A percentile compares a stretch with the other conserved stretches of the same genome.
Conservation (phyloP, 2,113 vertebrate species). For the Pomatorhinus ruficollis region DNA sequence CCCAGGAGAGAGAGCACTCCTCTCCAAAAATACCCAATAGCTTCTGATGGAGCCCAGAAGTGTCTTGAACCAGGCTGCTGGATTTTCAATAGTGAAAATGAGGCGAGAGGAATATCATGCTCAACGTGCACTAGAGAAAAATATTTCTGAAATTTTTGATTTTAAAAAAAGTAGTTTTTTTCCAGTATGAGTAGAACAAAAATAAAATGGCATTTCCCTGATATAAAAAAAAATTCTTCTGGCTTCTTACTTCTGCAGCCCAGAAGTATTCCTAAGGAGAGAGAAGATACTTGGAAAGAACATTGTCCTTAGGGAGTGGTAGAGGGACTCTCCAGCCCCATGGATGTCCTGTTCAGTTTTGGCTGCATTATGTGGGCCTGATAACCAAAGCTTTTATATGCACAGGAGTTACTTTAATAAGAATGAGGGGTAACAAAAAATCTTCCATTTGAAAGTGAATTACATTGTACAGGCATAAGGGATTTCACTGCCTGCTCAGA, state of each 20-base stretch:
- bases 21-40: fast-evolving
- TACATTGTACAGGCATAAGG: neutral
- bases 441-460: neutral
- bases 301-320: neutral
- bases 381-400: neutral
- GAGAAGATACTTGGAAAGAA: neutral
- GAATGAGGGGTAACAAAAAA: neutral
- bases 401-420: neutral
- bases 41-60: neutral
- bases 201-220: conserved; percentile 10
- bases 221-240: conserved; percentile 19
- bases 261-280: neutral
- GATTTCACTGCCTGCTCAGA: neutral
- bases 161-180: neutral
- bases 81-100: neutral
- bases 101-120: neutral
- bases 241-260: neutral
- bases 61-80: neutral
- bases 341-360: neutral
- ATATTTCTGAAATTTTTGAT: neutral
- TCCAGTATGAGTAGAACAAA: neutral
- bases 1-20: neutral
- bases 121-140: neutral
- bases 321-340: neutral
- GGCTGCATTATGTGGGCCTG: neutral